Evolutionary conservation across 2,797 vertebrate genomes (phyloP), one percentile per base, ranked within the genome.

Genomic region (Poeciliopsis gracilis): DNA sequence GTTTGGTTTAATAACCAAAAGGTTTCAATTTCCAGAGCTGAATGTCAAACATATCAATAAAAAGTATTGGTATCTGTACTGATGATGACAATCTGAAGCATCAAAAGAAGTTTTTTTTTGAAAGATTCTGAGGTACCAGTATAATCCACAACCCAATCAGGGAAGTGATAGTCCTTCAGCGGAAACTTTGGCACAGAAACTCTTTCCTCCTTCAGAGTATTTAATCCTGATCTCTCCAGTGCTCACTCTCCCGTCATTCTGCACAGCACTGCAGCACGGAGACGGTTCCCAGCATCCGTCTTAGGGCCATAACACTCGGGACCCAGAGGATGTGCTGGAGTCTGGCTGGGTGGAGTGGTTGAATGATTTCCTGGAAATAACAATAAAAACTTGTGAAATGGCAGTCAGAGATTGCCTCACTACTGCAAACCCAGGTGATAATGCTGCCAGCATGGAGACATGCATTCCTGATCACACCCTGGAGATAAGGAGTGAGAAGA

Each of bases 371-470:
- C 67, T 45, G 67, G 41, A 69, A 69, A 45, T 45, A 43, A 69
- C 36, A 69, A 43, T 46, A 70, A 70, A 28, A 70, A 70, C 12
- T 28, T 70, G 38, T 45, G 67, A 70, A 70, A 70, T 70, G 67
- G 41, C 41, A 70, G 41, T 46, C 41, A 45, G 41, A 70, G 67
- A 70, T 28, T 70, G 67, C 67, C n/a, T 16, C 41, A n/a, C 41
- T 70, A 18, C 41, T 70, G 67, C 67, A 70, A 70, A 70, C 41
- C 41, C 41, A 70, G 67, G 67, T n/a, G 67, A 70, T 46, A 28
- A 70, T 70, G 67, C 13, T 70, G 67, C 18, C 53, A 57, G 11
- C 38, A 25, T 36, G 30, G 46, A 73, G 30, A 73, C 47, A 73
- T 53, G 47, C 47, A 53, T 73, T 30, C 47, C 46, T 73, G 47